Conservation (phyloP, 2,797 vertebrate species). For the Takifugu ocellatus region DNA sequence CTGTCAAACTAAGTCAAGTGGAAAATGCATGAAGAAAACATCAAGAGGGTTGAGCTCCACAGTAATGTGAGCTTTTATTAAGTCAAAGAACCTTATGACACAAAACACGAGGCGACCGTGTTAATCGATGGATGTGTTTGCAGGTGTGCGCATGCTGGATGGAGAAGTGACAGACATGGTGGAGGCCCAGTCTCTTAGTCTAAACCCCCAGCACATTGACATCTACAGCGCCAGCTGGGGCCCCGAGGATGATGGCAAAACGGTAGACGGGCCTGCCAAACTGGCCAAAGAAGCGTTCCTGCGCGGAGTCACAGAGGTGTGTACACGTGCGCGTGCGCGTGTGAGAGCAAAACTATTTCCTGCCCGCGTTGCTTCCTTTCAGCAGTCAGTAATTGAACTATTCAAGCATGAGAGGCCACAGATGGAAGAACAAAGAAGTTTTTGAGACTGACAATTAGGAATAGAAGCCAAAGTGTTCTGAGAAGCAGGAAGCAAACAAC, state of each 20-base stretch:
- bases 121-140: constrained; percentile 1
- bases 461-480: constrained; percentile 49
- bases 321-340: constrained; percentile 22
- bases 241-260: constrained; percentile 96
- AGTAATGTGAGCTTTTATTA: too few species aligned
- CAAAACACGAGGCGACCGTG: background rate
- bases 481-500: constrained; percentile 43
- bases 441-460: constrained; percentile 54
- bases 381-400: constrained; percentile 58
- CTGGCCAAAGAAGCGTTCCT: constrained; percentile 93
- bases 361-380: constrained; percentile 50
- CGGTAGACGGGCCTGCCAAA: constrained; percentile 93
- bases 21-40: too few species aligned
- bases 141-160: constrained; percentile 97
- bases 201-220: constrained; percentile 94
- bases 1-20: background rate
- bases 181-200: constrained; percentile 93
- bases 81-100: background rate
- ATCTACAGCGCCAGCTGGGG: constrained; percentile 99
- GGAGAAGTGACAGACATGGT: constrained; percentile 97
- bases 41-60: too few species aligned
- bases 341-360: constrained; percentile 47
- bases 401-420: constrained; percentile 63
- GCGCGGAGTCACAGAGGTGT: constrained; percentile 85
- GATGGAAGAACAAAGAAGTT: constrained; percentile 53